Conservation (phyloP, 1,140 invertebrate genomes). For the Anastatus disparis region DNA sequence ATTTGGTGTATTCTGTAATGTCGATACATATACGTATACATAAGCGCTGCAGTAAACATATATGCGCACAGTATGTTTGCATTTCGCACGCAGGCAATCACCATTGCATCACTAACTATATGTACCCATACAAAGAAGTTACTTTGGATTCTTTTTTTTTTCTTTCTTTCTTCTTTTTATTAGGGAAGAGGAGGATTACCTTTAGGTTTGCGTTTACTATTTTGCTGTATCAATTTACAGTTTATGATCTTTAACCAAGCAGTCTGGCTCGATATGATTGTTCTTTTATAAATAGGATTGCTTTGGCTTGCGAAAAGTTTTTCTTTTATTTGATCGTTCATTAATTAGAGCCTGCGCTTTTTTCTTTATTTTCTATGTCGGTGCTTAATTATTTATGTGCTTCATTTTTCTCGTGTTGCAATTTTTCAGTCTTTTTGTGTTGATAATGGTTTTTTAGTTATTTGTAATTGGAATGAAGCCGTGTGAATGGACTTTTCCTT, state of each 20-base stretch:
- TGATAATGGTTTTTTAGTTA: too few relatives aligned
- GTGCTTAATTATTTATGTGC: background rate
- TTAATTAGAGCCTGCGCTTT: too few relatives aligned
- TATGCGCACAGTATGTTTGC: too few relatives aligned
- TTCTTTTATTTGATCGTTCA: too few relatives aligned
- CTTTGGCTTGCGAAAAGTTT: too few relatives aligned
- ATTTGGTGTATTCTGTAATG: conserved; percentile 4
- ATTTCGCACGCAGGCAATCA: too few relatives aligned
- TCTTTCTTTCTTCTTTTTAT: background rate
- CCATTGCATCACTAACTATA: background rate
- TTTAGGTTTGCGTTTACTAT: background rate
- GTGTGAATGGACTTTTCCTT: too few relatives aligned
- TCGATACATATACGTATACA: background rate
- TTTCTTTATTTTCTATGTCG: background rate
- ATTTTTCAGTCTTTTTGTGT: too few relatives aligned
- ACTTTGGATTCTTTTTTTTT: background rate
- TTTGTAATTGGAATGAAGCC: too few relatives aligned
- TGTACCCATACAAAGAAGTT: background rate
- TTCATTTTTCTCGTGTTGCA: too few relatives aligned
- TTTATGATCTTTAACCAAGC: conserved; percentile 1
- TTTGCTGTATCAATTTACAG: background rate
- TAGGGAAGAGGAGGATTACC: too few relatives aligned
- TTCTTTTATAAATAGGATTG: background rate
- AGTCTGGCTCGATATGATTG: background rate
- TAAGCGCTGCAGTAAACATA: background rate